These are phyloP conservation scores for Echinarachnius parma DNA, from an alignment of 53 echinoderm and acorn worm species.

Conservation along the genomic window DNA sequence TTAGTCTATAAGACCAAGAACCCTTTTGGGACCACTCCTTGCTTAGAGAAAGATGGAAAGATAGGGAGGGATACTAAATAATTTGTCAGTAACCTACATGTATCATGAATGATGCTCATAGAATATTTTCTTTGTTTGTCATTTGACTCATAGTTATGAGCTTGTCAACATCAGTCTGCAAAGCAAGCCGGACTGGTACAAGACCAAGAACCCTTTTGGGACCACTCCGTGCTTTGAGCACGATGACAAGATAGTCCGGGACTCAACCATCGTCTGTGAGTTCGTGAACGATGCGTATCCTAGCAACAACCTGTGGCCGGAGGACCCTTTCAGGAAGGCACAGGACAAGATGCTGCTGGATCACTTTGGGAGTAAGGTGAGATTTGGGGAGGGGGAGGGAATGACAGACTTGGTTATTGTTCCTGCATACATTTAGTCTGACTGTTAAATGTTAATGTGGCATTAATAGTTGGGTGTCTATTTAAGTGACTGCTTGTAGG, in stretches of 20 bases:
- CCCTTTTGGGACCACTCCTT: too few species aligned
- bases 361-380: conserved; percentile 68
- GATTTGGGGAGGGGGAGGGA: background rate
- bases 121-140: too few species aligned
- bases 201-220: conserved; percentile 65
- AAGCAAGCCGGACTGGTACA: conserved; percentile 71
- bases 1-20: too few species aligned
- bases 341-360: conserved; percentile 63
- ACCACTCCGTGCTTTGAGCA: conserved; percentile 64
- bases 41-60: too few species aligned
- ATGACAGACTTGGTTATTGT: too few species aligned
- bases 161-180: conserved; percentile 61
- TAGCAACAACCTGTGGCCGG: conserved; percentile 57
- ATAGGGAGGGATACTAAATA: too few species aligned
- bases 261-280: conserved; percentile 67
- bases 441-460: too few species aligned
- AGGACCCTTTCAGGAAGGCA: conserved; percentile 68
- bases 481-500: too few species aligned
- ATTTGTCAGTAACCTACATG: too few species aligned
- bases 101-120: too few species aligned
- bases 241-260: conserved; percentile 64
- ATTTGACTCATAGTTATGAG: conserved; percentile 74
- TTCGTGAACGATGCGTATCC: conserved; percentile 55
- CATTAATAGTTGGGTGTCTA: too few species aligned
- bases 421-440: too few species aligned